Evolutionary conservation across 2,797 vertebrate species (phyloP).

Genomic region (Scolopax bukidnonensis): DNA sequence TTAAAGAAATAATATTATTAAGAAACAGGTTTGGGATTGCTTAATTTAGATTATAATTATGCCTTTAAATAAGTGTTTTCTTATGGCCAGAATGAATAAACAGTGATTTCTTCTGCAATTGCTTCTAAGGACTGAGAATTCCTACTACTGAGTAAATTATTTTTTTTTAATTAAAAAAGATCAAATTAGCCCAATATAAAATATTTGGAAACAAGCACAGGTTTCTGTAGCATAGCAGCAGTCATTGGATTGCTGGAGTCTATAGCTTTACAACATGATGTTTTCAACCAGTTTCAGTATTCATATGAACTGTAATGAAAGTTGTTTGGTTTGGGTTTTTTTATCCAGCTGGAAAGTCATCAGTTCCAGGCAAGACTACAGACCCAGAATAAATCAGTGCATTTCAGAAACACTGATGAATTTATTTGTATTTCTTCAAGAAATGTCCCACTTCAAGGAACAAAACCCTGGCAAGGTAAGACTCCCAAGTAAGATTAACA

Average conservation of each 20-base stretch:
- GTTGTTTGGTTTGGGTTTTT: conserved; percentile 21
- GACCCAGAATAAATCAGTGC: conserved; percentile 82
- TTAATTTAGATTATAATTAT: background rate
- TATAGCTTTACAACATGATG: background rate
- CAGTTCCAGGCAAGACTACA: conserved; percentile 83
- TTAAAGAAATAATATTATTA: background rate
- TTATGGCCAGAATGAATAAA: background rate
- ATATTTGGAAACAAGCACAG: background rate
- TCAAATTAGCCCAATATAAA: background rate
- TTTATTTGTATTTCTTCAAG: conserved; percentile 90
- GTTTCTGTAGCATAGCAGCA: background rate
- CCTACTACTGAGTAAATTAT: background rate
- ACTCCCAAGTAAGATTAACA: background rate
- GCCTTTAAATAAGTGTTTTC: background rate
- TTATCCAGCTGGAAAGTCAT: conserved; percentile 88
- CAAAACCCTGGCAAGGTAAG: conserved; percentile 97
- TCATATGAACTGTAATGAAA: background rate
- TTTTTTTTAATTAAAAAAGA: background rate
- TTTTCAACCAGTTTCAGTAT: background rate
- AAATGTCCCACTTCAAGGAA: conserved; percentile 94
- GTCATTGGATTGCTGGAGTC: background rate
- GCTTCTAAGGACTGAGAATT: background rate
- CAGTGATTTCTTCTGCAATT: background rate
- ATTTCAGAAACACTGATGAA: conserved; percentile 87
- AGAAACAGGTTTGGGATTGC: background rate